Conservation (phyloP, 2,888 invertebrate genomes). For the Euzetes globulus region DNA sequence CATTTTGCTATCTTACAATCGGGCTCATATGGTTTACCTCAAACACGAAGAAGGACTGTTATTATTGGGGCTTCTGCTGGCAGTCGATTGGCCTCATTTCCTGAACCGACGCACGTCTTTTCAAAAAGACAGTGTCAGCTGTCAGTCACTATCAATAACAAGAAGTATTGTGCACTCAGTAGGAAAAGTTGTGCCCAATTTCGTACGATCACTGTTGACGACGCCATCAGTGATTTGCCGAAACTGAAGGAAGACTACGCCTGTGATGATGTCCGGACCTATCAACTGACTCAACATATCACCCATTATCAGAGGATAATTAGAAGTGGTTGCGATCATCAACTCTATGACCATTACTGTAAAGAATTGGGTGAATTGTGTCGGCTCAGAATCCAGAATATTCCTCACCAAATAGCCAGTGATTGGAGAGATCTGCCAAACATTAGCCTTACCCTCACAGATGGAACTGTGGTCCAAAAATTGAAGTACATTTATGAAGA, state of each 20-base stretch:
- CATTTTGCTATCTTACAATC: slow-evolving; percentile 78
- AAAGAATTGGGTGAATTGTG: slow-evolving; percentile 74
- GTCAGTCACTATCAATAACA: slow-evolving; percentile 57
- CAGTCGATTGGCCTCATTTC: slow-evolving; percentile 62
- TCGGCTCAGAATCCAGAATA: slow-evolving; percentile 65
- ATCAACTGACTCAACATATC: slow-evolving; percentile 42
- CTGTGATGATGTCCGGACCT: not conserved
- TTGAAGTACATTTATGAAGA: slow-evolving; percentile 56
- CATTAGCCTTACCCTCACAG: slow-evolving; percentile 54
- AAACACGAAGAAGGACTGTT: slow-evolving; percentile 66
- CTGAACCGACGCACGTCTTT: slow-evolving; percentile 72
- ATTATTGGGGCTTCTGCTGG: slow-evolving; percentile 76
- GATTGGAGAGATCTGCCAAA: slow-evolving; percentile 84
- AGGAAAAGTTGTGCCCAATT: not conserved
- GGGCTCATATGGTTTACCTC: slow-evolving; percentile 75
- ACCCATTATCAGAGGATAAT: slow-evolving; percentile 29
- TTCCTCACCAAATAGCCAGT: slow-evolving; percentile 65
- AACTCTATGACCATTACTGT: slow-evolving; percentile 67
- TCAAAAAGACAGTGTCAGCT: slow-evolving; percentile 58
- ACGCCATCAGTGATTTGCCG: slow-evolving; percentile 68
- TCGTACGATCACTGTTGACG: slow-evolving; percentile 67
- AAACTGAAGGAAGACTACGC: slow-evolving; percentile 23
- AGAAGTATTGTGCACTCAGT: slow-evolving; percentile 44
- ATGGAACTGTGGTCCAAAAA: slow-evolving; percentile 60
- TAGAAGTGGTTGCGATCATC: slow-evolving; percentile 53